Conservation (phyloP, 1,140 invertebrate species). For the Colletes gigas region DNA sequence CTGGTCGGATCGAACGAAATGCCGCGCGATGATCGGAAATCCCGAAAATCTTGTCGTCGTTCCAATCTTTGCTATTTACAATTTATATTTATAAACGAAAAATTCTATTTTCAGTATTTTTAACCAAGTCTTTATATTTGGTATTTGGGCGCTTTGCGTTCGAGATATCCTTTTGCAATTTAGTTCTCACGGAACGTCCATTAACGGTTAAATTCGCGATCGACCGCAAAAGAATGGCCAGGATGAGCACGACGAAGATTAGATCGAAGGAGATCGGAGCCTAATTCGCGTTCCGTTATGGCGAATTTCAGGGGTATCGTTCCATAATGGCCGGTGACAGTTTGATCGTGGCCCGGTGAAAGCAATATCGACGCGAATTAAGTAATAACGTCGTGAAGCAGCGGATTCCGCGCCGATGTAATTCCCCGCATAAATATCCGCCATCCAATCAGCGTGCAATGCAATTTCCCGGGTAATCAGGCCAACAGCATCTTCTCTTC, state of each 20-base stretch:
- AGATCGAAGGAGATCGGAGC: not conserved
- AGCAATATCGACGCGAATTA: slow-evolving; percentile 52
- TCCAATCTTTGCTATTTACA: too few species aligned
- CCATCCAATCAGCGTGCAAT: slow-evolving; percentile 58
- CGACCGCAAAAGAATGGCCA: not conserved
- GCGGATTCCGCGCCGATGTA: slow-evolving; percentile 46
- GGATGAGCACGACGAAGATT: not conserved
- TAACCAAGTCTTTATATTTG: too few species aligned
- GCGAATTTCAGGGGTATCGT: slow-evolving; percentile 10
- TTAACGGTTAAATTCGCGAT: not conserved
- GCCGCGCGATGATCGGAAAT: too few species aligned
- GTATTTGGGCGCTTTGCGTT: too few species aligned
- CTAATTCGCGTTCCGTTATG: not conserved
- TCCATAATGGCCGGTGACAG: slow-evolving; percentile 32
- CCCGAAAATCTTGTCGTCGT: too few species aligned
- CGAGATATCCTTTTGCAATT: too few species aligned
- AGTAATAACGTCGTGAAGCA: slow-evolving; percentile 53
- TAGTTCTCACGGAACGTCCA: too few species aligned
- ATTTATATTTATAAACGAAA: too few species aligned
- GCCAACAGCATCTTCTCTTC: not conserved
- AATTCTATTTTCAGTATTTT: too few species aligned
- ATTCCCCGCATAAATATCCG: slow-evolving; percentile 61
- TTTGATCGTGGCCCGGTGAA: slow-evolving; percentile 12
- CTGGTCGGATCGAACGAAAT: too few species aligned
- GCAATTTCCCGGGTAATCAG: slow-evolving; percentile 48